Percentiles rank a stretch among this genome's conserved stretches.
These are phyloP conservation scores for Apodemia duryi DNA, from an alignment of 2,888 invertebrate species.

Conservation along the genomic window DNA sequence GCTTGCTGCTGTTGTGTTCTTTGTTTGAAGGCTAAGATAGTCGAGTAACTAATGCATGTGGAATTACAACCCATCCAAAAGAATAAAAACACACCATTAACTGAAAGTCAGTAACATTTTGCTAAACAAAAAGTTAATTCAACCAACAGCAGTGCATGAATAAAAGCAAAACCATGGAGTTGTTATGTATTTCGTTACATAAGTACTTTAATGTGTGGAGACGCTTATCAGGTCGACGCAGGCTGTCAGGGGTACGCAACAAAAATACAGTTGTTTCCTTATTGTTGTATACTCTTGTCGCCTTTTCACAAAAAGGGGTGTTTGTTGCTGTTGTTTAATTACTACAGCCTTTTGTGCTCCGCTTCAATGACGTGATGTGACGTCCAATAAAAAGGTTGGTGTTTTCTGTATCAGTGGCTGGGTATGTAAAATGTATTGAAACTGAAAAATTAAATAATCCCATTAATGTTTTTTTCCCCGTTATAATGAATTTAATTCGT, in stretches of 20 bases:
- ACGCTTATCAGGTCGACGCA: constrained; percentile 59
- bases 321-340: constrained; percentile 64
- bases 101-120: constrained; percentile 14
- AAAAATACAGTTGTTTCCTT: constrained; percentile 68
- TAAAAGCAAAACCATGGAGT: constrained; percentile 22
- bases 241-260: constrained; percentile 59
- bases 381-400: constrained; percentile 24
- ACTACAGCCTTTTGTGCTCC: constrained; percentile 54
- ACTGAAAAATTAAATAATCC: neutral
- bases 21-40: too few species aligned
- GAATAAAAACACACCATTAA: too few species aligned
- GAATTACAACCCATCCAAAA: too few species aligned
- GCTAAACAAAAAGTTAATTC: constrained; percentile 24
- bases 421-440: neutral
- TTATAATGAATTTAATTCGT: neutral
- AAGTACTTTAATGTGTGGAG: constrained; percentile 23
- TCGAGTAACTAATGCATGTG: too few species aligned
- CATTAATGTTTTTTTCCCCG: neutral
- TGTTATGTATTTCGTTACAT: constrained; percentile 20
- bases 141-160: constrained; percentile 20
- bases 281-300: constrained; percentile 47
- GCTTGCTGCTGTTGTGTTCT: too few species aligned
- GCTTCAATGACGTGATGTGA: constrained; percentile 26
- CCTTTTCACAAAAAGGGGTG: constrained; percentile 48
- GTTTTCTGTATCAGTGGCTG: constrained; percentile 1